Base-by-base conservation (phyloP, 2,797 vertebrate species). In the Tarsius wallacei region DNA sequence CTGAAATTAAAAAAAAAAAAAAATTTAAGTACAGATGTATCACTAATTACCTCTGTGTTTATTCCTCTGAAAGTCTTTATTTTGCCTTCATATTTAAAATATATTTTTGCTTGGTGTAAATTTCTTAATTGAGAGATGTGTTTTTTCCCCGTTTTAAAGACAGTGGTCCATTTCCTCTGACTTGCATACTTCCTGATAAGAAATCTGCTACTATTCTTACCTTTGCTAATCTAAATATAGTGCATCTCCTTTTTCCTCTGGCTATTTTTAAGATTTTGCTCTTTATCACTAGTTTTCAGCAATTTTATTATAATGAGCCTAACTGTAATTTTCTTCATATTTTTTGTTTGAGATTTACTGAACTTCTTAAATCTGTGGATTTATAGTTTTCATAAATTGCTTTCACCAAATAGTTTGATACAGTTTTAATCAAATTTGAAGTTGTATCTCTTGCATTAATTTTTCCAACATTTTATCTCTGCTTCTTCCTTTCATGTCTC, bases 1-100 rank as follows among this genome's bases (percentile, higher is more conserved):
- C 66, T 81, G 49, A 68, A 42, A 42, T 42, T 42, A 42, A 96
- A 86, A 96, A 68, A 42, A 96, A 86, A 96, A 68, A 96, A 86
- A 96, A 66, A 13, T 81, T 90, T 73, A 86, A 93, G 36, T 90
- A 90, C 17, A 55, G 78, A 36, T 66, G 12, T 84, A 73, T 19
- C 24, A 80, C 78, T 86, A 80, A 36, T 80, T 90, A 47, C 24
- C 17, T 14, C 21, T 61, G 31, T 16, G 76, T 91, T 63, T 57
- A 1, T 76, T 70, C 33, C 53, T 81, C 64, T 63, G 8, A 68
- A 87, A 82, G 36, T 74, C 59, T 87, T 74, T 55, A 94, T 82
- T 90, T 94, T 82, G 59, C n/a, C 28, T 86, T 66, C 26, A 33
- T 51, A 53, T 82, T 90, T 81, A 87, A 80, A 76, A 82, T 6